Evolutionary conservation across 2,113 vertebrate species (phyloP), one percentile per base, ranked within the genome.

Genomic region (Atrichornis clamosus): DNA sequence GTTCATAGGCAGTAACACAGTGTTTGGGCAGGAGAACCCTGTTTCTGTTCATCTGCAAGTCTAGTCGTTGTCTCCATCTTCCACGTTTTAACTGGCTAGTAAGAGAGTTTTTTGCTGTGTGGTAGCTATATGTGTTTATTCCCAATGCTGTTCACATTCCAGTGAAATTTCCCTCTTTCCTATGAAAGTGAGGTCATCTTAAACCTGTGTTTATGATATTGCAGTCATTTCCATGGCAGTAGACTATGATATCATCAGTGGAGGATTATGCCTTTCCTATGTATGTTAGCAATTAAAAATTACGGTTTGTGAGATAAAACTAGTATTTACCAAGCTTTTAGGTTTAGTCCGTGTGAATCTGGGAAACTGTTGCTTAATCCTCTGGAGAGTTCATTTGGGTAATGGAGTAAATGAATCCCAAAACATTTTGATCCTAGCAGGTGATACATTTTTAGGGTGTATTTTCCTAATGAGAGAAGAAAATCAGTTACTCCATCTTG

Each of bases 231-330:
- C 97, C 96, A 98, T 97, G 93, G 96, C 90, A 97, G 75, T 96
- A 97, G 96, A 97, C 98, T 95, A 79, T 97, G 94, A 98, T 96
- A 96, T 97, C 97, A 98, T 96, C 88, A 89, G 84, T 87, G 77
- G 83, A 95, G 93, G 93, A 89, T 95, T 96, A 77, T 90, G 88
- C 91, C 96, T 89, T 94, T 95, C 89, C 94, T 95, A 86, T 95
- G 87, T 74, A 75, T 93, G 92, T 94, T 96, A 85, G 95, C 96
- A 97, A 94, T 97, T 98, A 95, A 97, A 98, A 97, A 84, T 96
- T 95, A 97, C 91, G 72, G 78, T 95, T 96, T 96, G 89, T 95
- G 91, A 97, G 94, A 97, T 97, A 97, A 95, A 93, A 56, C 55
- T 96, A 74, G 46, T 91, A 59, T 97, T 97, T 96, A 97, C 87